Evolutionary conservation across 2,797 vertebrate genomes (phyloP).

Genomic region (Pseudopleuronectes americanus): DNA sequence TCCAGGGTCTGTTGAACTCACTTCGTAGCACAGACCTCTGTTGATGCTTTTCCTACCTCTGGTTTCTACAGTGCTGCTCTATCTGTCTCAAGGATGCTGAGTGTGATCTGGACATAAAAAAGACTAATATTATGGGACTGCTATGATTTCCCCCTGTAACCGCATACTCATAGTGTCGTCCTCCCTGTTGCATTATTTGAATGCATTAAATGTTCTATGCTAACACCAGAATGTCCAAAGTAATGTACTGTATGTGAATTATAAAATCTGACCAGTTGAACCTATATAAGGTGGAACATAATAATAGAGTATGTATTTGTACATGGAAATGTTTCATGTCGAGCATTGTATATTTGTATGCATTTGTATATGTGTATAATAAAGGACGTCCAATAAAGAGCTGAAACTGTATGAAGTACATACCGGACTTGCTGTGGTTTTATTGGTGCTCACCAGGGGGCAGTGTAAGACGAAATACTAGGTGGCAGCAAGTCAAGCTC

Average conservation of each 20-base stretch:
- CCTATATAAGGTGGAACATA: conserved; percentile 34
- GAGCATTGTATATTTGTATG: conserved; percentile 79
- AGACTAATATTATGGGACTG: conserved; percentile 2
- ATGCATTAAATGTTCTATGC: conserved; percentile 65
- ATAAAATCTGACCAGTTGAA: conserved; percentile 31
- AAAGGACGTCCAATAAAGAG: conserved; percentile 65
- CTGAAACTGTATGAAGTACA: conserved; percentile 32
- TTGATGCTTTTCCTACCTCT: not conserved
- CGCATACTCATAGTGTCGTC: conserved; percentile 52
- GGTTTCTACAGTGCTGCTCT: conserved; percentile 17
- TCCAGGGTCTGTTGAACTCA: too few relatives aligned
- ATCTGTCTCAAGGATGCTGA: conserved; percentile 12
- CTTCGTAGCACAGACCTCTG: too few relatives aligned
- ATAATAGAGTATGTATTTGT: conserved; percentile 44
- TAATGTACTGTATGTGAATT: conserved; percentile 40
- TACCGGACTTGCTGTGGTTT: conserved; percentile 5
- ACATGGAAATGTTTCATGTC: conserved; percentile 62
- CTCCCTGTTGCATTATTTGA: conserved; percentile 56
- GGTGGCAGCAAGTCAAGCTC: not conserved
- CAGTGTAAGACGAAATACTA: conserved; percentile 13
- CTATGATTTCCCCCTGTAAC: conserved; percentile 41
- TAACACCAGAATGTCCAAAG: conserved; percentile 54
- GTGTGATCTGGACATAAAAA: conserved; percentile 2
- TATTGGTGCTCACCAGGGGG: conserved; percentile 53
- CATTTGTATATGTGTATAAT: conserved; percentile 77